Evolutionary conservation across 1,140 invertebrate genomes (phyloP), one percentile per base, ranked within the genome.

Genomic region (Portunus trituberculatus): DNA sequence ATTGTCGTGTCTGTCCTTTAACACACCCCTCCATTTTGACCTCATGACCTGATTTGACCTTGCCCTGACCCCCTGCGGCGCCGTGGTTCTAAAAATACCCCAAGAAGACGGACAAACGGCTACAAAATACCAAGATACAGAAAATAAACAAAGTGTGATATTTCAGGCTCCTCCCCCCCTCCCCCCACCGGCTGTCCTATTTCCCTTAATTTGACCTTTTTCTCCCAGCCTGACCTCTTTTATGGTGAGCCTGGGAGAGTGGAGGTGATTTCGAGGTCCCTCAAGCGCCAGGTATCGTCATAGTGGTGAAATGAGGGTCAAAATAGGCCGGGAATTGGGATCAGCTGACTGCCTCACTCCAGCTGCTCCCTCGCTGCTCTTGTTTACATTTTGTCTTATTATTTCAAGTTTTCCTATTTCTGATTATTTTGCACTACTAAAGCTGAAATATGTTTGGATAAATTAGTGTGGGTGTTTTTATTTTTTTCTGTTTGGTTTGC

Each of bases 231-330:
- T 76, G 67, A 76, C 67, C 67, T 76, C 20, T 76, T n/a, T 76
- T 76, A 76, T 76, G 67, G 67, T n/a, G 67, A n/a, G 67, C 67
- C 67, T n/a, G 67, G 67, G 67, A 76, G 67, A 76, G 67, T 76
- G 20, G 67, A 76, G n/a, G 67, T 76, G 20, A n/a, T n/a, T 12
- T 7, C 67, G 20, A 20, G 12, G 67, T 25, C 67, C 67, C 67
- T 76, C 67, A 76, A n/a, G 67, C 67, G 67, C 20, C 20, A 20
- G 67, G 67, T 76, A 76, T 76, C 67, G 67, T 76, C 67, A 76
- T 76, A 20, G 8, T 76, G 67, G 67, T n/a, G 16, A n/a, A 59
- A 59, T 14, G 16, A 59, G 16, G 52, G 52, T 20, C 0, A n/a
- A 76, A 76, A 76, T 76, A 8, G n/a, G 20, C 16, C 1, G 25